Evolutionary conservation across 2,797 vertebrate species (phyloP).

Genomic region (Tauraco hartlaubi): DNA sequence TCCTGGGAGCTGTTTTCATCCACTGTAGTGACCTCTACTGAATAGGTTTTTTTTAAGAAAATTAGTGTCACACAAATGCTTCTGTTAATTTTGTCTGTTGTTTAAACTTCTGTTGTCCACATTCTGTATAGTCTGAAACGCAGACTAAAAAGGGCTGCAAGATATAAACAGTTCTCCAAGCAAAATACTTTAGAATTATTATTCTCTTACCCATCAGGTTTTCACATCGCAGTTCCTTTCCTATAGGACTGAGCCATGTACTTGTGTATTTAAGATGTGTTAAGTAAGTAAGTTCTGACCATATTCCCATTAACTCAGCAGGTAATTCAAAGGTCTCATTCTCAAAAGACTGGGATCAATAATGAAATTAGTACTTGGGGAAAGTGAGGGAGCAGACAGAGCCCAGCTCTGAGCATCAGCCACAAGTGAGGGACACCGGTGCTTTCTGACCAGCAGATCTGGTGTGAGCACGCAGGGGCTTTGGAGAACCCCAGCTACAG

Average conservation of each 20-base stretch:
- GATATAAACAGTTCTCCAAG: background rate
- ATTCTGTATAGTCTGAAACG: background rate
- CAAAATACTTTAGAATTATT: background rate
- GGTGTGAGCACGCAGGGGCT: fast-evolving
- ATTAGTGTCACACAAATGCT: background rate
- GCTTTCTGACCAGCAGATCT: background rate
- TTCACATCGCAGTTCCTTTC: background rate
- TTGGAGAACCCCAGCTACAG: background rate
- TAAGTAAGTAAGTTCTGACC: background rate
- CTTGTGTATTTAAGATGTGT: background rate
- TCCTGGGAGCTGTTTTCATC: background rate
- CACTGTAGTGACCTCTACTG: background rate
- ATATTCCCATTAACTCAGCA: background rate
- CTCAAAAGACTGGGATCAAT: background rate
- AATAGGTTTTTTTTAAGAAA: background rate
- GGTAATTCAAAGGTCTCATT: background rate
- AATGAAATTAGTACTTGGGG: fast-evolving
- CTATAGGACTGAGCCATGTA: background rate
- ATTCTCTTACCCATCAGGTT: background rate
- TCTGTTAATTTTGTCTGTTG: background rate
- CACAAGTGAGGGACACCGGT: background rate
- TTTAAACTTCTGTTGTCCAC: background rate
- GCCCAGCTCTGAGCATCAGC: background rate
- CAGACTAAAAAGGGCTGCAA: background rate
- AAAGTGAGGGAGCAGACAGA: background rate